These are phyloP conservation scores for Odontomyia ornata DNA, from an alignment of 2,888 invertebrate genomes.

Conservation along the genomic window DNA sequence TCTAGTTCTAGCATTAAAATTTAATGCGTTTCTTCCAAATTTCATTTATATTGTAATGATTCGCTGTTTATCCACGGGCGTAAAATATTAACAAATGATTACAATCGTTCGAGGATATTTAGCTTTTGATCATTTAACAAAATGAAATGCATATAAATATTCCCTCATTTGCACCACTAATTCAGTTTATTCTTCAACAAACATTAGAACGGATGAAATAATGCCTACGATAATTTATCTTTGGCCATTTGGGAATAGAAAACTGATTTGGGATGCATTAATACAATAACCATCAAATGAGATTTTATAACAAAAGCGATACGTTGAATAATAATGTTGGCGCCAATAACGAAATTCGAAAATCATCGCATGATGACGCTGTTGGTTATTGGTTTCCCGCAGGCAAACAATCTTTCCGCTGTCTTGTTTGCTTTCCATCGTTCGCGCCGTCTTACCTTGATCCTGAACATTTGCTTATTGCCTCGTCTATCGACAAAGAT, in stretches of 20 bases:
- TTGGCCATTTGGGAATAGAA: not conserved
- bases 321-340: constrained; percentile 36
- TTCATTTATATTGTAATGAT: too few species aligned
- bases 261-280: not conserved
- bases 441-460: not conserved
- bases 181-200: constrained; percentile 1
- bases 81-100: too few species aligned
- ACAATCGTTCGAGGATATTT: too few species aligned
- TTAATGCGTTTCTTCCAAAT: too few species aligned
- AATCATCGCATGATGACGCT: constrained; percentile 44
- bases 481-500: not conserved
- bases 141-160: not conserved
- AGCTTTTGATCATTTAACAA: too few species aligned
- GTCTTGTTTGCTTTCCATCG: constrained; percentile 18
- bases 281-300: constrained; percentile 34
- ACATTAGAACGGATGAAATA: constrained; percentile 7
- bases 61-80: too few species aligned
- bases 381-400: constrained; percentile 38
- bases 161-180: not conserved
- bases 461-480: too few species aligned
- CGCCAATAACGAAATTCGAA: constrained; percentile 41
- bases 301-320: constrained; percentile 35
- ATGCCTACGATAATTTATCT: constrained; percentile 17
- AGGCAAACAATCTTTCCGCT: constrained; percentile 33
- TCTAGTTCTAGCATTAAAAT: too few species aligned